Conservation (phyloP, 2,797 vertebrate species). For the Poeciliopsis gracilis region DNA sequence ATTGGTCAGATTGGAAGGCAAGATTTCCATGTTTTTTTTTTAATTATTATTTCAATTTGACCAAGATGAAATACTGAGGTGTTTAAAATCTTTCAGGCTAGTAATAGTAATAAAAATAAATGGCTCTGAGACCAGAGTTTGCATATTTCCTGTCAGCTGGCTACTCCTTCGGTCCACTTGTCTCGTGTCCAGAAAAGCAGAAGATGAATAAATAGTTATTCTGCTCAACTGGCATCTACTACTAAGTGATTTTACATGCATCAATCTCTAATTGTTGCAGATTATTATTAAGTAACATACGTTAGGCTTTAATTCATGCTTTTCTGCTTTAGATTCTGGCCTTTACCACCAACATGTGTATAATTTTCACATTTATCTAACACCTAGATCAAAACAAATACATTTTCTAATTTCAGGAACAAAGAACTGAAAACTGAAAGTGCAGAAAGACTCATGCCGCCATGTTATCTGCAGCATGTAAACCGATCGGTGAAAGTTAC, state of each 20-base stretch:
- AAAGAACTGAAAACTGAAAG: neutral
- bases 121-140: neutral
- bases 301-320: neutral
- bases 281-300: neutral
- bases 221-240: neutral
- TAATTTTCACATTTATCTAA: neutral
- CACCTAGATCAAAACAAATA: neutral
- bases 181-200: too few relatives aligned
- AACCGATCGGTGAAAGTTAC: slow-evolving; percentile 19
- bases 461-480: neutral
- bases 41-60: neutral
- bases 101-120: neutral
- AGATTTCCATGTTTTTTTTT: neutral
- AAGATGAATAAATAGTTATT: neutral
- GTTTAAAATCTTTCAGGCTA: neutral
- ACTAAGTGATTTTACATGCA: neutral
- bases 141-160: neutral
- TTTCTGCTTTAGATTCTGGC: too few relatives aligned
- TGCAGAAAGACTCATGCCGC: too few relatives aligned
- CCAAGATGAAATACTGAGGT: neutral
- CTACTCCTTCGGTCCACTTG: neutral
- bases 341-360: neutral
- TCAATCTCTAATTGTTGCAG: neutral
- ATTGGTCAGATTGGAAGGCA: neutral
- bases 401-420: neutral